Evolutionary conservation across 2,113 vertebrate genomes (phyloP), one percentile per base, ranked within the genome.

Genomic region (Egretta garzetta): DNA sequence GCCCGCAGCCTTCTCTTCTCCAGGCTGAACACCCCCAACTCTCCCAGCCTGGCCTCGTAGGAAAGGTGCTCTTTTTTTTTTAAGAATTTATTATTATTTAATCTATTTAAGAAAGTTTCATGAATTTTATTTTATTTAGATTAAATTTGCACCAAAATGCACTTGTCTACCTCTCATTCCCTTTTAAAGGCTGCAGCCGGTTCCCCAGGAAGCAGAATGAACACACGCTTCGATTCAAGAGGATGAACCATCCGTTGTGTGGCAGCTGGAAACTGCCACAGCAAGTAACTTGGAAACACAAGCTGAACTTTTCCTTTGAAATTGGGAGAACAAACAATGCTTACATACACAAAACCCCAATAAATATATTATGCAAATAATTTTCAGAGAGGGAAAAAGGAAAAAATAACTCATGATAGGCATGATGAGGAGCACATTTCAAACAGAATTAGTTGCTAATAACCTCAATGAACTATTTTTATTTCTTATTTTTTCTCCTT

Each of bases 401-500:
- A 10, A 77, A 32, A 80, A 67, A 79, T 4, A 72, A 39, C 35
- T 52, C 12, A 50, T 35, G 1, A 52, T 18, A 33, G 52, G 77
- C 53, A 68, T 1, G 22, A 86, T 14, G 50, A 47, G 45, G 3
- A 8, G 23, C 8, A 47, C 6, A 14, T 64, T 82, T 60, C 80
- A 72, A 68, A 27, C 49, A 55, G 5, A 94, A 94, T 75, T 91
- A 85, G 63, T 58, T 66, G 58, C 77, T 85, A 73, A 37, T 52
- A 93, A 90, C 80, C 58, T 91, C 73, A 85, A 59, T 41, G 71
- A 96, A 81, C 39, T 91, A 59, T 77, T 93, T 95, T 90, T 81
- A 72, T 68, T 89, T 72, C 70, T 49, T 73, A 47, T 3, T 63
- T 41, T 60, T 80, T 35, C 10, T 70, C 19, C 28, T 55, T 47